Conservation (phyloP, 2,797 vertebrate genomes). For the Leucoraja ocellata region DNA sequence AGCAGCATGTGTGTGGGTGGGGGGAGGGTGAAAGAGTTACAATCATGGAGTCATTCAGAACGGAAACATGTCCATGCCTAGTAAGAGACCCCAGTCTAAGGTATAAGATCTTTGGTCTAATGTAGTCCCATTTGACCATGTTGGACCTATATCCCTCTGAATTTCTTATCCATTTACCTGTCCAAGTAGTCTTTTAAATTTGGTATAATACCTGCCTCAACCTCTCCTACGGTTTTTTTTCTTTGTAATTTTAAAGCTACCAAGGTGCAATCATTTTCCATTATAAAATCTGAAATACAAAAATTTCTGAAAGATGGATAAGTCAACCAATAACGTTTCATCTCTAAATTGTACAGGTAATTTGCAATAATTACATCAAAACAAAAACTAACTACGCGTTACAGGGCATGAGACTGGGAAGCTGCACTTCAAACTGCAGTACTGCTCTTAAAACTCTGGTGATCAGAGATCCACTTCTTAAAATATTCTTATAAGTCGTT, state of each 20-base stretch:
- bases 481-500: not conserved
- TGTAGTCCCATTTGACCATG: too few relatives aligned
- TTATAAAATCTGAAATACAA: conserved; percentile 38
- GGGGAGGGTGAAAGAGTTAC: too few relatives aligned
- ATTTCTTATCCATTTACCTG: too few relatives aligned
- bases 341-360: conserved; percentile 26
- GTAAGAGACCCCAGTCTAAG: too few relatives aligned
- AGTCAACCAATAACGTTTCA: conserved; percentile 29
- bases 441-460: not conserved
- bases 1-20: too few relatives aligned
- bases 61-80: too few relatives aligned
- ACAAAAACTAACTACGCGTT: conserved; percentile 20
- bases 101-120: too few relatives aligned
- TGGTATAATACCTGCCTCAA: too few relatives aligned
- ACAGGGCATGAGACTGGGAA: not conserved
- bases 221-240: too few relatives aligned
- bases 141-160: too few relatives aligned
- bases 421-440: not conserved
- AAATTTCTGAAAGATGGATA: conserved; percentile 31
- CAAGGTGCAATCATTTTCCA: conserved; percentile 36
- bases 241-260: conserved; percentile 32
- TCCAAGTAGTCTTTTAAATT: too few relatives aligned
- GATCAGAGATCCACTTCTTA: conserved; percentile 6
- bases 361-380: conserved; percentile 36
- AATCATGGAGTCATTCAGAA: too few relatives aligned